Evolutionary conservation across 2,888 invertebrate species (phyloP), one percentile per base, ranked within the genome.

Genomic region (Sisyra terminalis): DNA sequence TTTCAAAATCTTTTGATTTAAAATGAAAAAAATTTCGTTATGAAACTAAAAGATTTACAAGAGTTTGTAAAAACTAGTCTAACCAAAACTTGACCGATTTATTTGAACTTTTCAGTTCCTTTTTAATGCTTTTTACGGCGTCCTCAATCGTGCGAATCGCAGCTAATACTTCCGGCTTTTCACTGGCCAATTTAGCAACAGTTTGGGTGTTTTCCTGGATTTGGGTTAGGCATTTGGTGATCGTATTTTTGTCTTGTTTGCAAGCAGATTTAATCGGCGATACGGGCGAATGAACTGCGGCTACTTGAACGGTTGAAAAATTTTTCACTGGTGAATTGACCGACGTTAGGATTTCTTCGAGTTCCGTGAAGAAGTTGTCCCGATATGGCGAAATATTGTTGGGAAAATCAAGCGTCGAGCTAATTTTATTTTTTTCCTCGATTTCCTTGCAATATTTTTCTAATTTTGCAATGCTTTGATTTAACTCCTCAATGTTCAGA

Each of bases 351-450:
- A 70, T 60, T 41, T 55, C 61, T 52, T 70, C 64, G 2, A 72
- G 52, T 51, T 70, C 66, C 54, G 69, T 58, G 14, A 70, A 52
- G 50, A 71, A 71, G 51, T 68, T 67, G 2, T 67, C 61, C 47
- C 59, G 56, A 49, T 67, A 71, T 1, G 66, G 64, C 1, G 65
- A 60, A 10, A 70, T 47, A 40, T 51, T 53, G 2, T 62, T 49
- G 30, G 59, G 52, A 8, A 50, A 50, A 34, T 64, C 59, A 16
- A 55, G 50, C n/a, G 60, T 62, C 32, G 60, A 55, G 51, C 66
- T 59, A n/a, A 67, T 55, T 38, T 63, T 49, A 31, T 62, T 54
- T 49, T 57, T 59, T 0, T 61, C 61, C 55, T 60, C 64, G 48
- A 58, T 60, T 58, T 59, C 65, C 51, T 56, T 65, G 57, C 57